These are phyloP conservation scores for Halichondria panicea DNA, from an alignment of 37 sponge, comb jelly and placozoan species.

Conservation along the genomic window DNA sequence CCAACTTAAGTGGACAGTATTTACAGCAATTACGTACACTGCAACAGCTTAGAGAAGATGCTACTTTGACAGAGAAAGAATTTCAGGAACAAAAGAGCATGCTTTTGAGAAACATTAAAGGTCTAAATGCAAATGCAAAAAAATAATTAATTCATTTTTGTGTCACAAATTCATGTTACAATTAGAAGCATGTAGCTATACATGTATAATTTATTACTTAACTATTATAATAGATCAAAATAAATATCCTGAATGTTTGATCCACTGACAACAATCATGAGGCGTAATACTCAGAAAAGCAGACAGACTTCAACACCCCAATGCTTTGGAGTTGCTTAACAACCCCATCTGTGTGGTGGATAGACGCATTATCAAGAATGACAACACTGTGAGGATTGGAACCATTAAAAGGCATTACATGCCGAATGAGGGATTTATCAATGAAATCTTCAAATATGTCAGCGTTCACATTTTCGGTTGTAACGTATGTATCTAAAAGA, in stretches of 20 bases:
- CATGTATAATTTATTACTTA: no score
- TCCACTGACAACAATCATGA: no score
- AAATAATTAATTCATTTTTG: no score
- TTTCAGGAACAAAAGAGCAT: constrained; percentile 1
- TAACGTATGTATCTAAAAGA: not conserved
- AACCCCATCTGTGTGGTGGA: not conserved
- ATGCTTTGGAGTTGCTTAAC: not conserved
- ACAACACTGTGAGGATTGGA: no score
- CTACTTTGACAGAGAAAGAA: not conserved
- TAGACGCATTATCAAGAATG: not conserved
- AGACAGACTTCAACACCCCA: no score
- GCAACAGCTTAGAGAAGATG: not conserved
- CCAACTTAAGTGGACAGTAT: constrained; percentile 5
- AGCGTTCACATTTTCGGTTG: not conserved
- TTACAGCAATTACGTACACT: not conserved
- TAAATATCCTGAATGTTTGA: no score
- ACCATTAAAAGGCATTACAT: not conserved
- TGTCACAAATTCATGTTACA: no score
- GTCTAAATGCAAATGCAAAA: not conserved
- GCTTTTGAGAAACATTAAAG: not conserved
- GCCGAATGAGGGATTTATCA: not conserved
- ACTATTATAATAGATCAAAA: no score
- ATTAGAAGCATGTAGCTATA: no score
- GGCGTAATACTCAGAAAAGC: no score
- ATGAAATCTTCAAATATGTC: no score